Conservation (phyloP, 2,113 vertebrate genomes). For the Onychostoma macrolepis region DNA sequence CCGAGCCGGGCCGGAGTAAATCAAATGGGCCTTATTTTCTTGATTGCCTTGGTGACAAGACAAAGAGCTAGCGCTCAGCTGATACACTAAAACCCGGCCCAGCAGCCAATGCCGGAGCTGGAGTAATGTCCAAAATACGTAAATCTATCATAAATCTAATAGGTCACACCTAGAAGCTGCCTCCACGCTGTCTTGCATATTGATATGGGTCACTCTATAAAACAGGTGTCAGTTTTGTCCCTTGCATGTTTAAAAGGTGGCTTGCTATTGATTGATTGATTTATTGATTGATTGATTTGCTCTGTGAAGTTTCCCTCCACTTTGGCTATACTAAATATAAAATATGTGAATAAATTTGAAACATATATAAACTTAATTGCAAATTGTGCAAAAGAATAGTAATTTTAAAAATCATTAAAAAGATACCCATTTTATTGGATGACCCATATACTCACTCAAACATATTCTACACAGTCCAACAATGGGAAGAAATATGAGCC, state of each 20-base stretch:
- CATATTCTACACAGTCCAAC: not conserved
- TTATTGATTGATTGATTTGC: not conserved
- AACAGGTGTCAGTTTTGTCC: not conserved
- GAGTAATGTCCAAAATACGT: slow-evolving; percentile 24
- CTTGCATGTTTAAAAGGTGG: not conserved
- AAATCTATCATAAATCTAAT: slow-evolving; percentile 47
- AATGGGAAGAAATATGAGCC: slow-evolving; percentile 1
- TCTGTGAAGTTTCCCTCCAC: not conserved
- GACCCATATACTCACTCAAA: slow-evolving; percentile 17
- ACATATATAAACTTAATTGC: not conserved
- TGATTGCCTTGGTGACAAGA: slow-evolving; percentile 61
- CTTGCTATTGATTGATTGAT: not conserved
- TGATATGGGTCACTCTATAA: not conserved
- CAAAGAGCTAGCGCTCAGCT: slow-evolving; percentile 42
- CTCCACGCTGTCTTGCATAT: not conserved
- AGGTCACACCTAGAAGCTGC: not conserved
- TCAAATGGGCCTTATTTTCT: slow-evolving; percentile 55
- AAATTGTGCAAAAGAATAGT: not conserved
- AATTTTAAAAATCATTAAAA: not conserved
- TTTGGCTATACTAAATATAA: not conserved
- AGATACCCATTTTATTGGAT: not conserved
- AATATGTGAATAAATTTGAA: not conserved
- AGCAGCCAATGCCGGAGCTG: not conserved
- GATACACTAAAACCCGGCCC: slow-evolving; percentile 30
- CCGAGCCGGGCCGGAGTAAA: slow-evolving; percentile 43